Evolutionary conservation across 2,797 vertebrate genomes (phyloP).

Genomic region (Cheirogaleus major): DNA sequence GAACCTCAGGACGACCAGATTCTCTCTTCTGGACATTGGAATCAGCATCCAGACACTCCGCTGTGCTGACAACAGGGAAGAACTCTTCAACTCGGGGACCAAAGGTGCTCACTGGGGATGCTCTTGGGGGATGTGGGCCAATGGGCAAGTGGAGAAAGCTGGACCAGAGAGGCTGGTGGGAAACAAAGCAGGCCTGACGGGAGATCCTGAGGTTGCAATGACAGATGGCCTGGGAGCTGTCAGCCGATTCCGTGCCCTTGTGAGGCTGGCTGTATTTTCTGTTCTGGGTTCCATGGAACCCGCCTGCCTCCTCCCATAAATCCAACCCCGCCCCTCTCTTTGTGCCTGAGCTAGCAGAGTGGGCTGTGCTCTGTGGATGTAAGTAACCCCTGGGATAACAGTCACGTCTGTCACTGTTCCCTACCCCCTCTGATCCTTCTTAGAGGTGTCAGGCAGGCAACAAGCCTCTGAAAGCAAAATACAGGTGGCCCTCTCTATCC

Average conservation of each 20-base stretch:
- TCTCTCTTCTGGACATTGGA: background rate
- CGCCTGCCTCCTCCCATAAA: background rate
- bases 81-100: background rate
- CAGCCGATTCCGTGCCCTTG: background rate
- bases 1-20: background rate
- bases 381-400: background rate
- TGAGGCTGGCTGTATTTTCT: background rate
- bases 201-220: background rate
- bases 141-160: background rate
- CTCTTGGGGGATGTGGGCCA: background rate
- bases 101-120: background rate
- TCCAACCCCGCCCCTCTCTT: background rate
- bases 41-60: background rate
- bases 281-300: background rate
- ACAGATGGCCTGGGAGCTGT: background rate
- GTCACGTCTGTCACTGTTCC: background rate
- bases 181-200: background rate
- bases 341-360: background rate
- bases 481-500: background rate
- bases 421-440: background rate
- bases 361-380: background rate
- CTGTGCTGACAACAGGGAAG: background rate
- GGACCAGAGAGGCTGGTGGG: background rate
- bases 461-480: background rate
- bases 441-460: background rate